A percentile compares a stretch with the other conserved stretches of the same genome.
Evolutionary conservation across 2,888 invertebrate species (phyloP).

Genomic region (Eudasyphora cyanicolor): DNA sequence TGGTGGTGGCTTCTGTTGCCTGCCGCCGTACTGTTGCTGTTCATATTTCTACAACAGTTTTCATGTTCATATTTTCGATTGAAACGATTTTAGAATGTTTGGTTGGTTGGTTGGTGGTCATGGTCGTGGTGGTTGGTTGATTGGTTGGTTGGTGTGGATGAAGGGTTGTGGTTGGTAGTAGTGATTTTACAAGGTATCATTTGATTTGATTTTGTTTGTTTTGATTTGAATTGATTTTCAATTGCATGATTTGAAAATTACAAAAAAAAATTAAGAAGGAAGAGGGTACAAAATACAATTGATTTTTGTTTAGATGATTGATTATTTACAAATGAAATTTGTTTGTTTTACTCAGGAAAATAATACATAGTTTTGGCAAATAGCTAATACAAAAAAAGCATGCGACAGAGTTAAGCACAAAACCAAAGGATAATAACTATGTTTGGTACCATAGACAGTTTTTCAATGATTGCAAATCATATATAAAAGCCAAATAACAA

Average conservation of each 20-base stretch:
- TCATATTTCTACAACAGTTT: conserved; percentile 74
- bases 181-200: conserved; percentile 47
- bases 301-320: conserved; percentile 59
- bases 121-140: conserved; percentile 59
- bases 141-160: conserved; percentile 32
- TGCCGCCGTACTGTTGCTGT: conserved; percentile 41
- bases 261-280: conserved; percentile 62
- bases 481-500: not conserved
- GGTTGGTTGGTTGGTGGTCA: conserved; percentile 43
- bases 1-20: conserved; percentile 62
- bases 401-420: conserved; percentile 28
- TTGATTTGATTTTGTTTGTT: conserved; percentile 53
- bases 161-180: conserved; percentile 43
- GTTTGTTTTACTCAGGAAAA: conserved; percentile 10
- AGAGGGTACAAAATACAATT: conserved; percentile 65
- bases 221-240: conserved; percentile 27
- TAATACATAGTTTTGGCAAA: conserved; percentile 24
- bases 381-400: conserved; percentile 15
- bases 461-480: not conserved
- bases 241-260: conserved; percentile 45
- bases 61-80: conserved; percentile 58
- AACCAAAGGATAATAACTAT: not conserved
- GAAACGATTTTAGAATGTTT: conserved; percentile 37
- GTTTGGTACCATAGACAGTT: not conserved
- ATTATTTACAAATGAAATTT: conserved; percentile 64